Evolutionary conservation across 2,888 invertebrate genomes (phyloP), one percentile per base, ranked within the genome.

Genomic region (Protophormia terraenovae): DNA sequence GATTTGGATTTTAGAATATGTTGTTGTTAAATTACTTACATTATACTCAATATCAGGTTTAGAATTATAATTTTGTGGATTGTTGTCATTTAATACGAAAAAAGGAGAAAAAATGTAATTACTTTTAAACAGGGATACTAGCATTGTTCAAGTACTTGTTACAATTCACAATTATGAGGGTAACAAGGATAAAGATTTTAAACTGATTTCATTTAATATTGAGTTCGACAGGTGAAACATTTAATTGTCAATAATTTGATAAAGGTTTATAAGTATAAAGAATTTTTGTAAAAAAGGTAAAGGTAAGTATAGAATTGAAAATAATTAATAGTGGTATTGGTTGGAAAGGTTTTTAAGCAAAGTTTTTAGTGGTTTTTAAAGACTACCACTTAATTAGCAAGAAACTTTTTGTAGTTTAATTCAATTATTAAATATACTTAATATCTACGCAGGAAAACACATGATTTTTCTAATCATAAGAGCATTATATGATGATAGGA

Each of bases 21-120:
- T 50, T 55, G n/a, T 35, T 29, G 27, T 66, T 47, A 45, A 32
- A 24, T 75, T 72, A 24, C 41, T 75, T 72, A 24, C 41, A 62
- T 73, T 71, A 60, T 58, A 47, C 67, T 81, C 64, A 47, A 67
- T 80, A 77, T 47, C 62, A 73, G 50, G 14, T 71, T 78, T 47
- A 45, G 14, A 41, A 64, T 69, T 71, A 53, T 55, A 62, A 55
- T 71, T 60, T 62, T 55, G 12, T 8, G 14, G 24, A 45, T 55
- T 71, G 41, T 71, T 69, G 60, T 10, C 19, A 24, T 79, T 47
- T 16, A 32, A 47, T 38, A 4, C 8, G 58, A 7, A 53, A 12
- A 10, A 12, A 55, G n/a, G 6, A 14, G 6, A 7, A 38, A 67
- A 45, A 45, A n/a, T 10, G 55, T 35, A 64, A 71, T 60, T 55